A percentile compares a stretch with the other conserved stretches of the same genome.
These are phyloP conservation scores for Pimephales promelas DNA, from an alignment of 2,113 vertebrate species.

Conservation along the genomic window DNA sequence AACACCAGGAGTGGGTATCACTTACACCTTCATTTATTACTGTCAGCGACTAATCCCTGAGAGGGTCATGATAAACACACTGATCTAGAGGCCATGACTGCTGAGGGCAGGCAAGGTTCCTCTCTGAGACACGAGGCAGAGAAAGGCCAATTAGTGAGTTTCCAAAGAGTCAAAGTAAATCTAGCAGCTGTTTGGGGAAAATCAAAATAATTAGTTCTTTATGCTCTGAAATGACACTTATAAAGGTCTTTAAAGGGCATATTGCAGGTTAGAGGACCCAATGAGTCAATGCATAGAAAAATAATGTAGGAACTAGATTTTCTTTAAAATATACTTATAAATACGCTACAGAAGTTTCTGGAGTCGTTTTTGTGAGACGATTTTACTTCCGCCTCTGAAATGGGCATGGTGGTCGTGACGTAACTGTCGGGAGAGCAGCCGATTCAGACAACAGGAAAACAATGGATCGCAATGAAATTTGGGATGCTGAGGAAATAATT, in stretches of 20 bases:
- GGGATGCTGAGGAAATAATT: too few species aligned
- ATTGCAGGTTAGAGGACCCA: too few species aligned
- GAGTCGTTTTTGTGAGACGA: too few species aligned
- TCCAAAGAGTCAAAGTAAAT: background rate
- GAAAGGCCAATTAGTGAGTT: background rate
- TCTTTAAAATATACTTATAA: too few species aligned
- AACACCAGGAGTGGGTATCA: conserved; percentile 39
- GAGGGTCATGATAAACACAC: conserved; percentile 43
- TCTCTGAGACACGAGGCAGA: conserved; percentile 5
- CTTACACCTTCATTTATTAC: conserved; percentile 51
- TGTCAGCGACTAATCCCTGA: conserved; percentile 31
- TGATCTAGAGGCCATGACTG: background rate
- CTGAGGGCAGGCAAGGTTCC: conserved; percentile 29
- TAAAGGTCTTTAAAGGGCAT: background rate
- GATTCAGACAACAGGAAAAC: too few species aligned
- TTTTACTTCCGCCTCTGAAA: too few species aligned
- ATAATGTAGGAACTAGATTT: too few species aligned
- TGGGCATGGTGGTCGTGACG: too few species aligned
- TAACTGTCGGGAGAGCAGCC: too few species aligned
- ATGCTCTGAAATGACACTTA: background rate
- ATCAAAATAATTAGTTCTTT: background rate
- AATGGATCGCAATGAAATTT: too few species aligned
- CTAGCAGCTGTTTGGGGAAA: background rate
- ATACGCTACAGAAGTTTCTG: too few species aligned
- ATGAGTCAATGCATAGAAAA: too few species aligned